Percentiles rank a stretch among this genome's conserved stretches.
phyloP scores from a whole-genome alignment of 2,888 invertebrate species.

The Cheilosia vernalis region DNA sequence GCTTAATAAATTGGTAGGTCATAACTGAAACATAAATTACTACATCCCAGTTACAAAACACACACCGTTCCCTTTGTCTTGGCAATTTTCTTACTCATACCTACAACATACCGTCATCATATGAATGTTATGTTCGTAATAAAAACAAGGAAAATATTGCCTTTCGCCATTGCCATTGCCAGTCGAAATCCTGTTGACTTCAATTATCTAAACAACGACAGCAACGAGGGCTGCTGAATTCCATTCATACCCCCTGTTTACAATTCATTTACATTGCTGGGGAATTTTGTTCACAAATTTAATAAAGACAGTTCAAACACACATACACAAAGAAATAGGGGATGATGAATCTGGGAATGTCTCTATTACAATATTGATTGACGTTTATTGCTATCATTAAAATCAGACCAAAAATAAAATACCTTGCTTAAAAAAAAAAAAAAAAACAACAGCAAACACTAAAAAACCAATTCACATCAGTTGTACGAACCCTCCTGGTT shows the following conservation, averaged over 20 bases:
- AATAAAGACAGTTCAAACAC: conserved; percentile 65
- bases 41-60: conserved; percentile 42
- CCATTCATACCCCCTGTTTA: conserved; percentile 70
- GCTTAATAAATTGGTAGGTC: conserved; percentile 65
- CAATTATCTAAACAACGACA: conserved; percentile 69
- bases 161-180: conserved; percentile 31
- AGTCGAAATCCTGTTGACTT: conserved; percentile 70
- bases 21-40: conserved; percentile 67
- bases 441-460: conserved; percentile 33
- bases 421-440: conserved; percentile 19
- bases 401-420: conserved; percentile 54
- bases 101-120: conserved; percentile 21
- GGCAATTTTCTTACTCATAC: conserved; percentile 44
- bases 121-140: conserved; percentile 43
- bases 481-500: conserved; percentile 3
- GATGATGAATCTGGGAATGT: conserved; percentile 67
- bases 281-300: conserved; percentile 59
- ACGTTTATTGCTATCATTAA: conserved; percentile 74
- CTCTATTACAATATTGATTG: conserved; percentile 74
- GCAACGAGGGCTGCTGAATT: conserved; percentile 43
- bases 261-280: conserved; percentile 71
- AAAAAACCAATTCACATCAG: conserved; percentile 11
- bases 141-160: conserved; percentile 60
- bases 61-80: conserved; percentile 49
- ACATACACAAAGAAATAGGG: conserved; percentile 45